These are phyloP conservation scores for Epicauta chinensis DNA, from an alignment of 1,140 invertebrate species.

Conservation along the genomic window DNA sequence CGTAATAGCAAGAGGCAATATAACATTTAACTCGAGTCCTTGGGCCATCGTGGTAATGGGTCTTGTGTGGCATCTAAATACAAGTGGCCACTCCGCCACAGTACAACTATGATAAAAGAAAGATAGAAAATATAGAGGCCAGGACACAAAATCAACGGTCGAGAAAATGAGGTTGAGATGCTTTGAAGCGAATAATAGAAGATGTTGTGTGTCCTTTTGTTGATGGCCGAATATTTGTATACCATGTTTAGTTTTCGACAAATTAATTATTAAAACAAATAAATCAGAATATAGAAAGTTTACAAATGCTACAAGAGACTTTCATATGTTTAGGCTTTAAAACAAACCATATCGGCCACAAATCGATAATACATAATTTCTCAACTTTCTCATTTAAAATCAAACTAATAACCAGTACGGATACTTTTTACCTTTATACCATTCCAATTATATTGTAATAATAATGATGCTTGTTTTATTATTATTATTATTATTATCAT, in stretches of 20 bases:
- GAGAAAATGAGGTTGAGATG: conserved; percentile 47
- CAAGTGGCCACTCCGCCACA: conserved; percentile 23
- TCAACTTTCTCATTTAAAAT: no score
- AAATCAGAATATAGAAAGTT: conserved; percentile 7
- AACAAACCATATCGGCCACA: no score
- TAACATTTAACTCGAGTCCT: conserved; percentile 22
- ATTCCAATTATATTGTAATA: no score
- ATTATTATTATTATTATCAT: no score
- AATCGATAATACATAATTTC: no score
- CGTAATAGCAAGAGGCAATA: conserved; percentile 23
- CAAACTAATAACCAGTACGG: no score
- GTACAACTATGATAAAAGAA: conserved; percentile 25
- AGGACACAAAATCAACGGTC: conserved; percentile 43
- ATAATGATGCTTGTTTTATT: no score
- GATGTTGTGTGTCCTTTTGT: conserved; percentile 33
- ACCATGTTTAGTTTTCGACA: conserved; percentile 24
- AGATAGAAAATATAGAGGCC: conserved; percentile 26
- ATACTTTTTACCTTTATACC: no score
- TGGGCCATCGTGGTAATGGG: conserved; percentile 20
- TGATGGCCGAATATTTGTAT: conserved; percentile 29
- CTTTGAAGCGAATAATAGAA: conserved; percentile 46
- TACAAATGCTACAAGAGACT: no score
- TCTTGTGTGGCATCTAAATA: conserved; percentile 26
- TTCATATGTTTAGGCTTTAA: no score
- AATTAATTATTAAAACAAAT: conserved; percentile 24